A percentile compares a stretch with the other conserved stretches of the same genome.
These are phyloP conservation scores for Stictocephala bisonia DNA, from an alignment of 2,888 invertebrate species.

Conservation along the genomic window DNA sequence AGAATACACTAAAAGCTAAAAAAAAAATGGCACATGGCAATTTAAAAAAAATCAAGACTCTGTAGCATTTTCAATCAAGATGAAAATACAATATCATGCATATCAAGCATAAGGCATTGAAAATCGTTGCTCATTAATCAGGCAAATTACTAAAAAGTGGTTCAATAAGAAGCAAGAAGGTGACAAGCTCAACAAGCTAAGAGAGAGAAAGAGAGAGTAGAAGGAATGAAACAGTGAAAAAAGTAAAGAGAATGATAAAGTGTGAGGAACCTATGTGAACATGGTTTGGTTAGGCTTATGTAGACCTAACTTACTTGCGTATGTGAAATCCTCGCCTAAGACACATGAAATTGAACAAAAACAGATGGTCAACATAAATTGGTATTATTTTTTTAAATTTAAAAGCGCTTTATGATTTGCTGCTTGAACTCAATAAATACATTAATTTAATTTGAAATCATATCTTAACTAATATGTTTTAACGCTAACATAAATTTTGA, in stretches of 20 bases:
- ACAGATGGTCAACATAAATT: constrained; percentile 39
- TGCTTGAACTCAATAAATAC: neutral
- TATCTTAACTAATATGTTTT: neutral
- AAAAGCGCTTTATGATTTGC: neutral
- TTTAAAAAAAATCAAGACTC: too few species aligned
- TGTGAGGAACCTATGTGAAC: constrained; percentile 35
- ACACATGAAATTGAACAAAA: constrained; percentile 58
- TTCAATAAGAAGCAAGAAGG: constrained; percentile 25
- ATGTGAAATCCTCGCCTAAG: constrained; percentile 73
- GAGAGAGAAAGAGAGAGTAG: constrained; percentile 14
- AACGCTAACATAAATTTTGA: constrained; percentile 2
- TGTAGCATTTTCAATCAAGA: constrained; percentile 31
- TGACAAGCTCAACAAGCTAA: constrained; percentile 42
- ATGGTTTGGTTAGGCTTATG: constrained; percentile 27
- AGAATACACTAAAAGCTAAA: too few species aligned
- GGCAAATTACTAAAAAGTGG: neutral
- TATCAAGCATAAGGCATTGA: constrained; percentile 15
- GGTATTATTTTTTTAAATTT: constrained; percentile 4
- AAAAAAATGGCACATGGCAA: too few species aligned
- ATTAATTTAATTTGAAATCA: neutral
- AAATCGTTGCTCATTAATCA: constrained; percentile 8
- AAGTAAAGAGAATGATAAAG: constrained; percentile 28
- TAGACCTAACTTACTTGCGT: constrained; percentile 71
- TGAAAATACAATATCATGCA: constrained; percentile 10
- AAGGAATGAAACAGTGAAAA: constrained; percentile 17